Conservation (phyloP, 1,140 invertebrate genomes). For the Octopus bimaculoides region DNA sequence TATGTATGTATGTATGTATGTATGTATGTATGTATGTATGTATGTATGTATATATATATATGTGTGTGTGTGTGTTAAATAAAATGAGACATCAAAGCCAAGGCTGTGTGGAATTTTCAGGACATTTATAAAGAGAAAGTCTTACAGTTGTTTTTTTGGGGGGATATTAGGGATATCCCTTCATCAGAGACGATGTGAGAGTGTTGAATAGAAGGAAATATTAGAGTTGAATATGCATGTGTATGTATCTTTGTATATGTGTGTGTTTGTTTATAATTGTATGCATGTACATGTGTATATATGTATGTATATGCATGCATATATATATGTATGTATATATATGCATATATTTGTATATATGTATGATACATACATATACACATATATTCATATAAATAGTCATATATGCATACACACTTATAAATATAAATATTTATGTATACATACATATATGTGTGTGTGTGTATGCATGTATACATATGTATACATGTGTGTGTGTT, state of each 20-base stretch:
- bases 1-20: no score
- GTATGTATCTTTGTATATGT: neutral
- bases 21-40: neutral
- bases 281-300: neutral
- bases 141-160: no score
- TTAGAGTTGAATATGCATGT: neutral
- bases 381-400: neutral
- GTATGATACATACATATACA: neutral
- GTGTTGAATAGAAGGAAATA: no score
- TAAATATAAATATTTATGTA: neutral
- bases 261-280: neutral
- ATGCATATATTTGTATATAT: slow-evolving; percentile 16
- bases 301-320: neutral
- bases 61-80: neutral
- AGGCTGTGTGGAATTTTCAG: no score
- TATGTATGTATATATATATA: neutral
- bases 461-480: slow-evolving; percentile 4
- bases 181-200: no score
- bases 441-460: neutral
- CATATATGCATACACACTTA: neutral
- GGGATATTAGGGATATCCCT: no score
- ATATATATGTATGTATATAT: slow-evolving; percentile 1
- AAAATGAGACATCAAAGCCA: no score
- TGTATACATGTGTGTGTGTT: slow-evolving; percentile 3
- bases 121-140: no score